These are phyloP conservation scores for Silurus meridionalis DNA, from an alignment of 2,113 vertebrate genomes.

Conservation along the genomic window DNA sequence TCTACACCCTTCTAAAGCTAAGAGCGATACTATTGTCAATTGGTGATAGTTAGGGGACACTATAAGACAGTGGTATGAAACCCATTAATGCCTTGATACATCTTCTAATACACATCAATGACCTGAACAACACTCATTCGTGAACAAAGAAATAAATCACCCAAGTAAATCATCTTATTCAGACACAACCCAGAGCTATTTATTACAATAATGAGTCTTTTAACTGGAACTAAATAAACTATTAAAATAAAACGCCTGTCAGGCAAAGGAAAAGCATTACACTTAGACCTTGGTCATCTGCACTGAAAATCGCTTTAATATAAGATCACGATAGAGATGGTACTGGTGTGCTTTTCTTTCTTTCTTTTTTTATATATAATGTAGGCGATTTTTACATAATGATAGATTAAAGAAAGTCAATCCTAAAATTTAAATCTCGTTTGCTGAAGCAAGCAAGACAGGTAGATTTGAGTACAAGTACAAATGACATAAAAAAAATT, in stretches of 20 bases:
- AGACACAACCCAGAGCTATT: background rate
- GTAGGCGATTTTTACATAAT: background rate
- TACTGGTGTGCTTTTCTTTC: background rate
- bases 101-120: background rate
- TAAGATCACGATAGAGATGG: no score
- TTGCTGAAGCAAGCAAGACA: conserved; percentile 19
- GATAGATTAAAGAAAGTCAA: no score
- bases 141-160: background rate
- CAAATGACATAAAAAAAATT: no score
- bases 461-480: no score
- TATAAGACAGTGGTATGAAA: background rate
- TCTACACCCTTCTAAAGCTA: background rate
- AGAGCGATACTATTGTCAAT: background rate
- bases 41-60: background rate
- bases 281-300: background rate
- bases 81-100: background rate
- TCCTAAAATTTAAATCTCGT: background rate
- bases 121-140: background rate
- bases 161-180: background rate
- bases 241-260: background rate
- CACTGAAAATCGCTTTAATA: background rate
- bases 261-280: background rate
- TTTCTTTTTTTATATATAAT: background rate
- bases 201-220: background rate
- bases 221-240: background rate